Conservation (phyloP, 2,888 invertebrate genomes). For the Hirtodrosophila histrioides region DNA sequence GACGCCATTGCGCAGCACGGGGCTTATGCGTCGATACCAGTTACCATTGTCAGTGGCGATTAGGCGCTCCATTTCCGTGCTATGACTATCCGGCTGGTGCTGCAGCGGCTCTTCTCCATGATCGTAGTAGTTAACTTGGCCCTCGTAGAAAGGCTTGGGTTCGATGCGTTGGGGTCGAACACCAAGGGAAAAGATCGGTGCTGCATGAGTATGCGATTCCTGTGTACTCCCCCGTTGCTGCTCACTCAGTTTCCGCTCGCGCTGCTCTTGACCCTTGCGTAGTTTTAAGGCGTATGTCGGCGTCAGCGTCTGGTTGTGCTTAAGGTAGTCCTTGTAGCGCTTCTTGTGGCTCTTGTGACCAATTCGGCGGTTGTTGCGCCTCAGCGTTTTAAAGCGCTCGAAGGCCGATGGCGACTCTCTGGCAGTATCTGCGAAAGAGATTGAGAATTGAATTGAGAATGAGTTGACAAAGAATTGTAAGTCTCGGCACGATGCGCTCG, state of each 20-base stretch:
- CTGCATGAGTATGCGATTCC: slow-evolving; percentile 18
- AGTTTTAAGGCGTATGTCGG: slow-evolving; percentile 37
- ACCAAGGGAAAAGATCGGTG: slow-evolving; percentile 57
- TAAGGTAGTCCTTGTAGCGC: slow-evolving; percentile 81
- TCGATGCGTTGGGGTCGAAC: slow-evolving; percentile 50
- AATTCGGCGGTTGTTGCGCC: slow-evolving; percentile 76
- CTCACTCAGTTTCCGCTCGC: slow-evolving; percentile 6
- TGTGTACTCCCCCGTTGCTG: slow-evolving; percentile 12
- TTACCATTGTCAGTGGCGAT: slow-evolving; percentile 69
- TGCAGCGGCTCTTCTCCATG: slow-evolving; percentile 49
- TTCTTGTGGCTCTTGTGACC: slow-evolving; percentile 83
- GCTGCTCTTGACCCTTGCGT: slow-evolving; percentile 34
- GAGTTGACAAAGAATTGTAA: slow-evolving; percentile 42
- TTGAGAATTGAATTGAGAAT: slow-evolving; percentile 6
- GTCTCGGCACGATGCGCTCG: slow-evolving; percentile 63
- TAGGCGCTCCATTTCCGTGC: slow-evolving; percentile 60
- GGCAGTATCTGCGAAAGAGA: slow-evolving; percentile 39
- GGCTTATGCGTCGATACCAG: slow-evolving; percentile 78
- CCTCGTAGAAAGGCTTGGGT: slow-evolving; percentile 80
- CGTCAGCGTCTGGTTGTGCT: slow-evolving; percentile 34
- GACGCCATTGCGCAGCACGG: slow-evolving; percentile 72
- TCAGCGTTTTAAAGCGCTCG: slow-evolving; percentile 79
- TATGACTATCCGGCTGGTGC: slow-evolving; percentile 27
- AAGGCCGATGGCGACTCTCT: slow-evolving; percentile 65
- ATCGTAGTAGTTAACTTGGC: slow-evolving; percentile 81